phyloP scores from a whole-genome alignment of 2,113 vertebrate species.

The Talpa occidentalis region DNA sequence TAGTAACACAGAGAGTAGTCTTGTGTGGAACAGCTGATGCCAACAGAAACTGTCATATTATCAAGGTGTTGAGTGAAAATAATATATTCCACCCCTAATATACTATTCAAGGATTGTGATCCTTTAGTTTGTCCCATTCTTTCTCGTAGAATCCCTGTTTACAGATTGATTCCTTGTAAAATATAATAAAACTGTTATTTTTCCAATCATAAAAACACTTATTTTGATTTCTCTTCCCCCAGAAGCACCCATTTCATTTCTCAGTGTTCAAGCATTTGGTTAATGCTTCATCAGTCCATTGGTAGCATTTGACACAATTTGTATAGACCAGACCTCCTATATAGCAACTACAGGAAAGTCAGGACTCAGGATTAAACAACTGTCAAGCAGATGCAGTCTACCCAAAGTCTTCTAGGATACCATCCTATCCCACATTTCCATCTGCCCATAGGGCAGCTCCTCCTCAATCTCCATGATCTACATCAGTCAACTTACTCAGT shows the following conservation, averaged over 20 bases:
- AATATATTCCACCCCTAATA: neutral
- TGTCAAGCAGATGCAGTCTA: neutral
- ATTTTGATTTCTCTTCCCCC: neutral
- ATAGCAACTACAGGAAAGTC: neutral
- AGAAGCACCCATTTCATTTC: neutral
- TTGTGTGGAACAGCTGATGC: neutral
- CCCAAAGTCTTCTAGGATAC: neutral
- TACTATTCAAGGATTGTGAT: neutral
- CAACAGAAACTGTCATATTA: neutral
- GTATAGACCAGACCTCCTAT: neutral
- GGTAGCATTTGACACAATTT: neutral
- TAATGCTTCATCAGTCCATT: neutral
- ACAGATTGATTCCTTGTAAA: neutral
- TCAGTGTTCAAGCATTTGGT: neutral
- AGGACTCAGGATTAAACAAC: neutral
- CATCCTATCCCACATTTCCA: neutral
- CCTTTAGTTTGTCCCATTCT: neutral
- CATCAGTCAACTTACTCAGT: neutral
- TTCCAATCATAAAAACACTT: neutral
- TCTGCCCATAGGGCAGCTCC: neutral
- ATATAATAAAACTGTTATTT: neutral
- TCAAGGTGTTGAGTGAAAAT: neutral
- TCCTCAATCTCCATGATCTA: neutral
- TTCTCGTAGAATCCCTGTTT: neutral
- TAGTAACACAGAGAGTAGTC: neutral